Percentiles rank a stretch among this genome's conserved stretches.
These are phyloP conservation scores for Abscondita cerata DNA, from an alignment of 2,888 invertebrate genomes.

Conservation along the genomic window DNA sequence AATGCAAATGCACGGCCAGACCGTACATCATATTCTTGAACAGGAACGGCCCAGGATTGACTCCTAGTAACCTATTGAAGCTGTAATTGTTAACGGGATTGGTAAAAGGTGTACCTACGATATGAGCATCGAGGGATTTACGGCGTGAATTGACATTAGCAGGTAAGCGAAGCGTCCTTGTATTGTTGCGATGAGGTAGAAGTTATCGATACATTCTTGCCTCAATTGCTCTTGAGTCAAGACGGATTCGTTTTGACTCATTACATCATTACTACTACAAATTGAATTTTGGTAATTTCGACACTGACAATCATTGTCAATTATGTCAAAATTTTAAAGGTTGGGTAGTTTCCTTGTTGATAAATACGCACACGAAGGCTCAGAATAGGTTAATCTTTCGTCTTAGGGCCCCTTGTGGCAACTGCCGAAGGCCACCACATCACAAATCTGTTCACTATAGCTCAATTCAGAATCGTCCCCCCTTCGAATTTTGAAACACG, in stretches of 20 bases:
- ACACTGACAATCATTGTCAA: no score
- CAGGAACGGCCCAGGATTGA: slow-evolving; percentile 36
- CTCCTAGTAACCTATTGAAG: slow-evolving; percentile 22
- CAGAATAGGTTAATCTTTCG: no score
- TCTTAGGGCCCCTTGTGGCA: no score
- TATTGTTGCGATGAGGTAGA: slow-evolving; percentile 45
- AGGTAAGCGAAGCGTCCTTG: slow-evolving; percentile 54
- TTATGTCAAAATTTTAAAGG: no score
- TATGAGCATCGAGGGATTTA: slow-evolving; percentile 47
- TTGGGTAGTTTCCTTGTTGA: no score
- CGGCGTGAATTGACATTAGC: slow-evolving; percentile 54
- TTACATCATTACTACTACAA: slow-evolving; percentile 13
- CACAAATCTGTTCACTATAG: no score
- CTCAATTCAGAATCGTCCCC: no score
- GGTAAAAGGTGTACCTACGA: slow-evolving; percentile 38
- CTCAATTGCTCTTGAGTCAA: slow-evolving; percentile 36
- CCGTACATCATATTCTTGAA: slow-evolving; percentile 47
- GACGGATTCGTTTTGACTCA: slow-evolving; percentile 9
- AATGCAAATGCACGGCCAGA: slow-evolving; percentile 39
- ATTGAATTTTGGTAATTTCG: no score
- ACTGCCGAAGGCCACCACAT: no score
- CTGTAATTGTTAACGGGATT: background rate
- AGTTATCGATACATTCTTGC: slow-evolving; percentile 36
- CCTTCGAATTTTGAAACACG: no score
- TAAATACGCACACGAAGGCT: no score